Evolutionary conservation across 2,113 vertebrate species (phyloP).

Genomic region (Perca schrenkii): DNA sequence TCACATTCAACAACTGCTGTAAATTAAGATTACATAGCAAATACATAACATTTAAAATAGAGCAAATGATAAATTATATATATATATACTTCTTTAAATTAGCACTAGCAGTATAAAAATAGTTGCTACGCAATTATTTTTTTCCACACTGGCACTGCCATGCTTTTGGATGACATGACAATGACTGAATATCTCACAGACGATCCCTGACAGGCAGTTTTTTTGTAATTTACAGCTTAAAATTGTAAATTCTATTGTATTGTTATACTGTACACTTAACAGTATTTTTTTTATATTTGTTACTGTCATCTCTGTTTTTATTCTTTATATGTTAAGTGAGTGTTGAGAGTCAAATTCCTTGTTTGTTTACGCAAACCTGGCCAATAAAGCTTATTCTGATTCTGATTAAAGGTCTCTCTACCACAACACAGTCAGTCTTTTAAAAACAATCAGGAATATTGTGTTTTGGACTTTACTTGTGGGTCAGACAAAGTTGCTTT

Average conservation of each 20-base stretch:
- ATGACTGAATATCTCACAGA: conserved; percentile 57
- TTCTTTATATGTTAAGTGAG: no score
- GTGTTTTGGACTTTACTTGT: conserved; percentile 7
- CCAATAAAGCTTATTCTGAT: no score
- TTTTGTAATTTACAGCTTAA: conserved; percentile 33
- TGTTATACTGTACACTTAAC: no score
- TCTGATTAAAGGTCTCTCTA: conserved; percentile 17
- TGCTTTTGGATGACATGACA: conserved; percentile 63
- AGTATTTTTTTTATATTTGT: no score
- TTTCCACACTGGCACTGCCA: conserved; percentile 56
- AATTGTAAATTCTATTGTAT: no score
- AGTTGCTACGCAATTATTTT: conserved; percentile 75
- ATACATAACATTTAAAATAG: conserved; percentile 49
- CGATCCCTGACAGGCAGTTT: conserved; percentile 43
- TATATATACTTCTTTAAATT: conserved; percentile 44
- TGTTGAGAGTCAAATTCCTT: no score
- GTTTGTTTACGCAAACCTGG: no score
- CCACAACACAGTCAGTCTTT: conserved; percentile 4
- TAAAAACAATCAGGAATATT: conserved; percentile 14
- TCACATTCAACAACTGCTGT: conserved; percentile 45
- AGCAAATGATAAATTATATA: conserved; percentile 57
- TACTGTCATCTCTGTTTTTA: no score
- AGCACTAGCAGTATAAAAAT: conserved; percentile 80
- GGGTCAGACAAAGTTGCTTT: neutral
- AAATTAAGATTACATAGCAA: conserved; percentile 46